Evolutionary conservation across 2,797 vertebrate species (phyloP).

Genomic region (Trachops cirrhosus): DNA sequence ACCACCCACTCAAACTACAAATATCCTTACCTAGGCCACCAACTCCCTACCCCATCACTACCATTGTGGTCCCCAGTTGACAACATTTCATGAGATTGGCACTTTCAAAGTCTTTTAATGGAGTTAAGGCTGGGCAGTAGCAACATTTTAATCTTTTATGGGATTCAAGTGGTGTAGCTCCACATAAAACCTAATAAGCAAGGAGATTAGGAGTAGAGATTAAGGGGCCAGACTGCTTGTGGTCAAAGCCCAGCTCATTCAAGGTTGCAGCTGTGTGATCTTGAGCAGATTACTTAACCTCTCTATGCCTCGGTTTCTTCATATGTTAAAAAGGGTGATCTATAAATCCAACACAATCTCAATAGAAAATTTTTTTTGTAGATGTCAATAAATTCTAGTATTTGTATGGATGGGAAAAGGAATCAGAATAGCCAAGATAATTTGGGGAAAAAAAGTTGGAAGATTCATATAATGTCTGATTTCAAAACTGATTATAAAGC

Average conservation of each 20-base stretch:
- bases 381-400: background rate
- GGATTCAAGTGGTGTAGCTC: background rate
- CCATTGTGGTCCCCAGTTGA: background rate
- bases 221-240: background rate
- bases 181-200: background rate
- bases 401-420: background rate
- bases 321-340: background rate
- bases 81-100: background rate
- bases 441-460: background rate
- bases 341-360: background rate
- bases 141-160: background rate
- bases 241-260: background rate
- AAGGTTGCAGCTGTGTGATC: background rate
- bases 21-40: background rate
- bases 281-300: background rate
- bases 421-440: background rate
- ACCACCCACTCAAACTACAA: background rate
- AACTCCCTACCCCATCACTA: background rate
- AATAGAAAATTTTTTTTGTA: background rate
- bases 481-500: background rate
- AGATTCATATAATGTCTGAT: background rate
- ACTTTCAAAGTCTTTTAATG: background rate
- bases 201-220: background rate
- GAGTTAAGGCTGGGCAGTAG: background rate
- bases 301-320: background rate